These are phyloP conservation scores for Urocolius indicus DNA, from an alignment of 2,113 vertebrate genomes.

Conservation along the genomic window DNA sequence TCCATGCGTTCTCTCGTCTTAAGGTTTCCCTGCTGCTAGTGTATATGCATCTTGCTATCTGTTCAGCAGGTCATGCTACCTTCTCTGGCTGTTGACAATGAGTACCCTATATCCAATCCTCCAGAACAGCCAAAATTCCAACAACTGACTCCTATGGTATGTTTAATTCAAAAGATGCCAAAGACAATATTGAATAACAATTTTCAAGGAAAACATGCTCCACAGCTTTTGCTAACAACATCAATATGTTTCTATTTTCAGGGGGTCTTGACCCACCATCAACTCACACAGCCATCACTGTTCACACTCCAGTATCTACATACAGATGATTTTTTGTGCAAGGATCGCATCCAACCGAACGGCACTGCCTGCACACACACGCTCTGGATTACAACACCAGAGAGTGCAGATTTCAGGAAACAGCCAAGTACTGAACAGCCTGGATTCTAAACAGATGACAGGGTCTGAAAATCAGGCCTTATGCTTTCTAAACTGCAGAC, in stretches of 20 bases:
- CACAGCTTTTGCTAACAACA: constrained; percentile 36
- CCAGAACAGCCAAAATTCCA: constrained; percentile 29
- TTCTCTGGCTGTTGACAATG: background rate
- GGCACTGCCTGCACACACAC: background rate
- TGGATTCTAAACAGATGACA: background rate
- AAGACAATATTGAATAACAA: constrained; percentile 56
- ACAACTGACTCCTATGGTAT: background rate
- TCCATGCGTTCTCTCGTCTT: background rate
- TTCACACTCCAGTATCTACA: constrained; percentile 16
- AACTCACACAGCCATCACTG: constrained; percentile 47
- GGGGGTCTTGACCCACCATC: constrained; percentile 6
- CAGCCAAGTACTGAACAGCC: background rate
- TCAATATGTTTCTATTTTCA: constrained; percentile 53
- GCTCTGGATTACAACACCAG: constrained; percentile 1
- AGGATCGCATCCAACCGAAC: background rate
- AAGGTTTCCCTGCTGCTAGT: constrained; percentile 20
- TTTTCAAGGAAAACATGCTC: constrained; percentile 49
- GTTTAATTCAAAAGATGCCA: constrained; percentile 54
- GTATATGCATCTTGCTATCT: constrained; percentile 11
- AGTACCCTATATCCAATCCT: constrained; percentile 1
- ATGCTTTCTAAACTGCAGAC: background rate
- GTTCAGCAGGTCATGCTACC: constrained; percentile 1
- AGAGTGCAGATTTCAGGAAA: background rate
- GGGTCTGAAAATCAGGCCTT: background rate
- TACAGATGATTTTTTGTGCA: constrained; percentile 51